phyloP scores from a whole-genome alignment of 2,797 vertebrate species.

The Chlorospingus flavigularis region DNA sequence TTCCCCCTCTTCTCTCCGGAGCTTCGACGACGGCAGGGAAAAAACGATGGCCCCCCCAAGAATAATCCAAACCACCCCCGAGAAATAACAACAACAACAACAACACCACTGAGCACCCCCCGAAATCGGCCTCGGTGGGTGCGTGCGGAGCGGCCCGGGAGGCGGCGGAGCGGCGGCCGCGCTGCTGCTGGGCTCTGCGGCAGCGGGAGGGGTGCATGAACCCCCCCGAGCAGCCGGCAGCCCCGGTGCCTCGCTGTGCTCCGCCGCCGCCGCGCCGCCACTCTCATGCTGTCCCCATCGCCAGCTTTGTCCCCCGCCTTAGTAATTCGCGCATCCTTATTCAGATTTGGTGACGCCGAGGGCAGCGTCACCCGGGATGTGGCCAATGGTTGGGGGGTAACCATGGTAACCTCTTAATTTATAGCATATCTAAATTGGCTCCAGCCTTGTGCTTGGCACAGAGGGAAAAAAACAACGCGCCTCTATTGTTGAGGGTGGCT shows the following conservation, averaged over 20 bases:
- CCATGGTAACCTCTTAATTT: conserved; percentile 91
- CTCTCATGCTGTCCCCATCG: conserved; percentile 86
- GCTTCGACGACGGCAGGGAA: background rate
- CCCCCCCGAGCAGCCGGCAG: conserved; percentile 35
- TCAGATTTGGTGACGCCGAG: conserved; percentile 90
- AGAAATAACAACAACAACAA: background rate
- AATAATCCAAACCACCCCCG: background rate
- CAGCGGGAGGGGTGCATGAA: conserved; percentile 52
- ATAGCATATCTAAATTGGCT: conserved; percentile 87
- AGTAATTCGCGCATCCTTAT: conserved; percentile 90
- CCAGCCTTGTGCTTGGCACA: conserved; percentile 75
- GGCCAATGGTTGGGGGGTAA: conserved; percentile 86
- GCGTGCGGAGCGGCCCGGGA: background rate
- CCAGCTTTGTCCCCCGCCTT: conserved; percentile 87
- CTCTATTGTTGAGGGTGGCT: conserved; percentile 76
- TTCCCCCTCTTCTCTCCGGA: conserved; percentile 5
- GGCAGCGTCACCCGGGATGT: conserved; percentile 73
- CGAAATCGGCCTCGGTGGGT: background rate
- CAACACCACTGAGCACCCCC: fast-evolving
- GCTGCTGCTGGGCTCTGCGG: background rate
- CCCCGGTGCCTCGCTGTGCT: conserved; percentile 43
- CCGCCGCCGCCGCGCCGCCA: conserved; percentile 72
- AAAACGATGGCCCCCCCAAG: background rate
- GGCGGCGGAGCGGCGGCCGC: background rate
- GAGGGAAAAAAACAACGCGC: conserved; percentile 79